Conservation (phyloP, 2,113 vertebrate genomes). For the Gambusia holbrooki region DNA sequence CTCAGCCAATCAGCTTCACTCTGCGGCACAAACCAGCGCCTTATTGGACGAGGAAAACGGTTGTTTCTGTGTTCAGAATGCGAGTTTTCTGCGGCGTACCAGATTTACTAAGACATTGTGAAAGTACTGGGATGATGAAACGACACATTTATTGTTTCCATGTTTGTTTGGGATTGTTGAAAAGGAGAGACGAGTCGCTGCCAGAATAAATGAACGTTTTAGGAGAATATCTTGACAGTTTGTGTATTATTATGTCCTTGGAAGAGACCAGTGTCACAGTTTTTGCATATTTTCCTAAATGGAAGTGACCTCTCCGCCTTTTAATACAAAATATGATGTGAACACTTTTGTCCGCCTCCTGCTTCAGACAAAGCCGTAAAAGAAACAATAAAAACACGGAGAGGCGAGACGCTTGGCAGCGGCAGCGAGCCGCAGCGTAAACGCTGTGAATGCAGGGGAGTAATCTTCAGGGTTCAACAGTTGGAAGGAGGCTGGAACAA, state of each 20-base stretch:
- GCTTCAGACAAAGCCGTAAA: not conserved
- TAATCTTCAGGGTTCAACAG: not conserved
- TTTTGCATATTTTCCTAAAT: not conserved
- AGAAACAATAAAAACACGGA: not conserved
- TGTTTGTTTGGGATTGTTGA: not conserved
- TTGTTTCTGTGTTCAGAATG: not conserved
- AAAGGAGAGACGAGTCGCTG: too few species aligned
- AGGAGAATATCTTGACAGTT: not conserved
- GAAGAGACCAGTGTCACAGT: too few species aligned
- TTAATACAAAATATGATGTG: not conserved
- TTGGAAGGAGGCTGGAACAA: not conserved
- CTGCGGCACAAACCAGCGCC: not conserved
- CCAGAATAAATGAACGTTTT: too few species aligned
- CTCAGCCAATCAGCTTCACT: slow-evolving; percentile 50
- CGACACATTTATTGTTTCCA: not conserved
- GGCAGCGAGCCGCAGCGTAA: not conserved
- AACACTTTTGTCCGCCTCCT: not conserved
- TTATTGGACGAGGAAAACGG: slow-evolving; percentile 31
- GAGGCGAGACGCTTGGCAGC: not conserved
- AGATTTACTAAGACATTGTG: not conserved
- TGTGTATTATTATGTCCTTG: not conserved
- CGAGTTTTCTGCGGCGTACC: not conserved
- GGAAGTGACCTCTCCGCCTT: not conserved
- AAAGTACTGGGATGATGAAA: not conserved
- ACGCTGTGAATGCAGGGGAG: not conserved